Evolutionary conservation across 1,140 invertebrate genomes (phyloP).

Genomic region (Ceratina australensis): DNA sequence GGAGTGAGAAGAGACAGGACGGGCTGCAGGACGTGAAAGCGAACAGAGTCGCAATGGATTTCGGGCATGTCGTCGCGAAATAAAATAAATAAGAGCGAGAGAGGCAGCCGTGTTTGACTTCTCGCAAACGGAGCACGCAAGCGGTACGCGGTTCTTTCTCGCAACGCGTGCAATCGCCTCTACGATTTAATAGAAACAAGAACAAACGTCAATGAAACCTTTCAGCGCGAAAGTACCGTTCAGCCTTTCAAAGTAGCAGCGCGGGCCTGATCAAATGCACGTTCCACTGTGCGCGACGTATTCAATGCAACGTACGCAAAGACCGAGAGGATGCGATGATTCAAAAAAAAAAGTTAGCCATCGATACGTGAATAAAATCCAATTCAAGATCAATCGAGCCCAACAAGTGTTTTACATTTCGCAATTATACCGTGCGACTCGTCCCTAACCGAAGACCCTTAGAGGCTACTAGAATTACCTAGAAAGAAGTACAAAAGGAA

Average conservation of each 20-base stretch:
- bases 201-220: slow-evolving; percentile 27
- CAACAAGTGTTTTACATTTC: too few species aligned
- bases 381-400: neutral
- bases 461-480: too few species aligned
- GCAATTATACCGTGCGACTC: too few species aligned
- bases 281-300: slow-evolving; percentile 8
- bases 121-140: neutral
- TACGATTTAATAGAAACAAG: slow-evolving; percentile 42
- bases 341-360: slow-evolving; percentile 2
- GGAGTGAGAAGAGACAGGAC: neutral
- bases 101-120: neutral
- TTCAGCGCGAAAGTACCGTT: slow-evolving; percentile 18
- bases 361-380: neutral
- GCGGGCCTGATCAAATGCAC: slow-evolving; percentile 3
- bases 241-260: slow-evolving; percentile 37
- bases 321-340: slow-evolving; percentile 14
- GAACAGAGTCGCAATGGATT: neutral
- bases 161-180: slow-evolving; percentile 3
- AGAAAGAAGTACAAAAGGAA: neutral
- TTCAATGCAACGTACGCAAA: slow-evolving; percentile 34
- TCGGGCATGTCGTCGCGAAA: neutral
- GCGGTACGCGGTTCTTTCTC: neutral
- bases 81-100: slow-evolving; percentile 1
- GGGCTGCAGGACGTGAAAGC: neutral
- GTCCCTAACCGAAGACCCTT: too few species aligned